phyloP scores from a whole-genome alignment of 2,113 vertebrate genomes.

The Sprattus sprattus region DNA sequence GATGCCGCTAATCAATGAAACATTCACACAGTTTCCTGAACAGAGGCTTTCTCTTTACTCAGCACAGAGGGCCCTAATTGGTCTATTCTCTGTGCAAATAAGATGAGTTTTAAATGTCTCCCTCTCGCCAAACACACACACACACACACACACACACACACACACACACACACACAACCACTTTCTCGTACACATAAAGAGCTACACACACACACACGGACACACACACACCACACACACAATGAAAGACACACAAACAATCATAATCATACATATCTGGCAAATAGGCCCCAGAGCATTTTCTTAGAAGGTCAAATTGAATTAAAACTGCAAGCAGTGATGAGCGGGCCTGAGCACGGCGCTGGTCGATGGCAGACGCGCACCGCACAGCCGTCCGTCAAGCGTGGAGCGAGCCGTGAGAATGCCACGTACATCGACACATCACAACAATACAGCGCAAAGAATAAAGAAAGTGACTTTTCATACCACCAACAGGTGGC shows the following conservation, averaged over 20 bases:
- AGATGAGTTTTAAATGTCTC: slow-evolving; percentile 64
- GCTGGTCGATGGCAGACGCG: too few species aligned
- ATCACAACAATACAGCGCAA: too few species aligned
- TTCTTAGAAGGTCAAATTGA: slow-evolving; percentile 72
- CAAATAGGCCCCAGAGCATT: slow-evolving; percentile 51
- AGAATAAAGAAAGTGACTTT: too few species aligned
- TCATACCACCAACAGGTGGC: too few species aligned
- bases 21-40: slow-evolving; percentile 77
- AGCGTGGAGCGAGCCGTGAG: too few species aligned
- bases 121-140: slow-evolving; percentile 53
- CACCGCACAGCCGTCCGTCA: too few species aligned
- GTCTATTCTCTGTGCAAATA: slow-evolving; percentile 73
- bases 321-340: too few species aligned
- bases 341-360: too few species aligned
- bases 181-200: background rate
- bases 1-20: slow-evolving; percentile 80
- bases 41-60: slow-evolving; percentile 61
- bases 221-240: slow-evolving; percentile 55
- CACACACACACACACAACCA: slow-evolving; percentile 10
- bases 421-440: too few species aligned
- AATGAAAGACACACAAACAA: slow-evolving; percentile 49
- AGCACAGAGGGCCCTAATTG: slow-evolving; percentile 65
- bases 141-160: slow-evolving; percentile 19
- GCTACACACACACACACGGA: background rate
- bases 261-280: slow-evolving; percentile 60